A percentile compares a stretch with the other conserved stretches of the same genome.
These are phyloP conservation scores for Cryptocephalus primarius DNA, from an alignment of 2,888 invertebrate genomes.

Conservation along the genomic window DNA sequence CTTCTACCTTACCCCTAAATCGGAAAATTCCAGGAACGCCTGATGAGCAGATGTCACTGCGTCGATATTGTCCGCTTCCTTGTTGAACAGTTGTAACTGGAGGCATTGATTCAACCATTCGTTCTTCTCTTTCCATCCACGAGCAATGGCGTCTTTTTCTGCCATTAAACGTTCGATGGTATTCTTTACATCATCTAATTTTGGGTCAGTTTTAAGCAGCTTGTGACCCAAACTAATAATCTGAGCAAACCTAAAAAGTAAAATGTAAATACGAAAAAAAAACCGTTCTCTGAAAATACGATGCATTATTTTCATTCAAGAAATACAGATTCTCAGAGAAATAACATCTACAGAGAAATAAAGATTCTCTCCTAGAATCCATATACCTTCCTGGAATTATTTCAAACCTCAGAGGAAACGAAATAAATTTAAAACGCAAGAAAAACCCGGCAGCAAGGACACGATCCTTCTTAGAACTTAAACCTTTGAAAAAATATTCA, in stretches of 20 bases:
- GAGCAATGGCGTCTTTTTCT: slow-evolving; percentile 63
- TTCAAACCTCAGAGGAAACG: no score
- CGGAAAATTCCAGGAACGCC: slow-evolving; percentile 80
- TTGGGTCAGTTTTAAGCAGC: slow-evolving; percentile 61
- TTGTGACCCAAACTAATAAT: slow-evolving; percentile 70
- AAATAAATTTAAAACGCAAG: no score
- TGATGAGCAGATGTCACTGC: slow-evolving; percentile 90
- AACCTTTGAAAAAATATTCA: no score
- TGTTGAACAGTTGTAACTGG: slow-evolving; percentile 83
- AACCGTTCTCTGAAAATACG: background rate
- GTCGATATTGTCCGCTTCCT: slow-evolving; percentile 95
- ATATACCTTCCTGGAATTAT: no score
- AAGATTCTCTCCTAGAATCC: no score
- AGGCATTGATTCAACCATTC: slow-evolving; percentile 77
- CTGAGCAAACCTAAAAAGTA: slow-evolving; percentile 54
- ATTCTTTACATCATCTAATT: slow-evolving; percentile 64
- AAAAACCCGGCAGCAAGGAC: no score
- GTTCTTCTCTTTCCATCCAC: slow-evolving; percentile 79
- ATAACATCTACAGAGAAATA: no score
- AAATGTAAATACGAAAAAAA: no score
- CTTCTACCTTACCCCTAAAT: slow-evolving; percentile 61
- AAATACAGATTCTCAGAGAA: no score
- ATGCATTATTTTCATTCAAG: background rate
- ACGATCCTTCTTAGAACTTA: no score
- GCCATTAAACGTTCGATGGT: slow-evolving; percentile 60